These are phyloP conservation scores for Catocala nupta DNA, from an alignment of 2,888 invertebrate species.

Conservation along the genomic window DNA sequence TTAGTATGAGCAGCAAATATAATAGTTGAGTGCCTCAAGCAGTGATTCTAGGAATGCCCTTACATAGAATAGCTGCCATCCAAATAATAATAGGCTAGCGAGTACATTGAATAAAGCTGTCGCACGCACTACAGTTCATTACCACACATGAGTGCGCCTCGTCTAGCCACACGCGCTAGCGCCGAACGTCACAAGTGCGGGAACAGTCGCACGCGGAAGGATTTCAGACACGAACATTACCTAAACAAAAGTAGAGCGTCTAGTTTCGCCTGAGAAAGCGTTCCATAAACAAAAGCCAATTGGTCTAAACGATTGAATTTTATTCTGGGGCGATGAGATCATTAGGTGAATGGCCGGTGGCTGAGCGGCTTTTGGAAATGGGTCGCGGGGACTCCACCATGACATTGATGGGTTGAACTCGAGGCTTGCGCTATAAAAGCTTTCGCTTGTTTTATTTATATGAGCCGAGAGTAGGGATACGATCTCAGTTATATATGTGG, in stretches of 20 bases:
- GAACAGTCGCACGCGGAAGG: constrained; percentile 54
- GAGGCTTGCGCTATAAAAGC: constrained; percentile 38
- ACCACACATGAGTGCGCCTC: constrained; percentile 5
- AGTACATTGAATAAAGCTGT: neutral
- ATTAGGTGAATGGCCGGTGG: constrained; percentile 81
- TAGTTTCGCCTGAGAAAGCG: constrained; percentile 77
- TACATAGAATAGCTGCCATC: neutral
- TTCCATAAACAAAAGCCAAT: constrained; percentile 81
- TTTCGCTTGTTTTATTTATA: constrained; percentile 34
- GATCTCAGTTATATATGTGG: neutral
- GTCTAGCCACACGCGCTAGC: neutral
- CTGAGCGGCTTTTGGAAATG: constrained; percentile 66
- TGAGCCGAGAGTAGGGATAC: constrained; percentile 5
- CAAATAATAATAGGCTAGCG: neutral
- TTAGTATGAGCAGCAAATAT: too few relatives aligned
- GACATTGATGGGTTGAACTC: constrained; percentile 72
- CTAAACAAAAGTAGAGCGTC: constrained; percentile 72
- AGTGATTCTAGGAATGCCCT: too few relatives aligned
- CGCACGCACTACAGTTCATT: too few relatives aligned
- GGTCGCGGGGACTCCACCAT: constrained; percentile 77
- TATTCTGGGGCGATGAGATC: constrained; percentile 84
- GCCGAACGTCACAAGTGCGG: neutral
- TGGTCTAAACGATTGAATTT: constrained; percentile 80
- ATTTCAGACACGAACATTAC: constrained; percentile 56
- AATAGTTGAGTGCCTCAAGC: too few relatives aligned